phyloP scores from a whole-genome alignment of 2,888 invertebrate species.

The Achlya flavicornis region DNA sequence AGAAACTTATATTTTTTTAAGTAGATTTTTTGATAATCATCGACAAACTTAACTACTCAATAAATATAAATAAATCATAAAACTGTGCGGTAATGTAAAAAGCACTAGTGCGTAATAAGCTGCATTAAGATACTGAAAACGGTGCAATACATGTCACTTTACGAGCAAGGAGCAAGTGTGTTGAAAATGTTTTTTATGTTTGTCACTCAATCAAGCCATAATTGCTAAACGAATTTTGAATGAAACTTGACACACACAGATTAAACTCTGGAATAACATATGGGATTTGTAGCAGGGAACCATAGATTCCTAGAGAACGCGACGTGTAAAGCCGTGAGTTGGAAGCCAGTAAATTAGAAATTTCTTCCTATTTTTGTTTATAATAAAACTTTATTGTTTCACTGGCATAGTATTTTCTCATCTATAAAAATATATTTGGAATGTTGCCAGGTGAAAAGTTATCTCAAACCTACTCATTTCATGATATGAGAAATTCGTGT shows the following conservation, averaged over 20 bases:
- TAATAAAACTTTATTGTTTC: background rate
- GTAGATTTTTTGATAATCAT: too few relatives aligned
- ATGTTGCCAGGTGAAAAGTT: background rate
- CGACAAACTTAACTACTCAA: too few relatives aligned
- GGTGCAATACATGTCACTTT: too few relatives aligned
- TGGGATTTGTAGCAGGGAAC: background rate
- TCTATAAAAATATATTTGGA: background rate
- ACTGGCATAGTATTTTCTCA: background rate
- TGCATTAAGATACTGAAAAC: too few relatives aligned
- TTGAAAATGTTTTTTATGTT: background rate
- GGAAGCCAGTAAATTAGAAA: too few relatives aligned
- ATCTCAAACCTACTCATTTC: background rate
- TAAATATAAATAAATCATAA: too few relatives aligned
- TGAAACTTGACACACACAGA: too few relatives aligned
- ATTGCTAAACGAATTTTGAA: too few relatives aligned
- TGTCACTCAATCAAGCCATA: background rate
- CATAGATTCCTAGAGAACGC: background rate
- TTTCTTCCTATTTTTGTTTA: background rate
- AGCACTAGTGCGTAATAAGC: too few relatives aligned
- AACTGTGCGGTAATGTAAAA: too few relatives aligned
- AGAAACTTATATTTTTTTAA: too few relatives aligned
- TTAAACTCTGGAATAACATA: background rate
- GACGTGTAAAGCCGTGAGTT: background rate
- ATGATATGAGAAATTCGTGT: background rate
- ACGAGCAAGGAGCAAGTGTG: too few relatives aligned